Base-by-base conservation (phyloP, 2,797 vertebrate species). In the Mareca strepera region DNA sequence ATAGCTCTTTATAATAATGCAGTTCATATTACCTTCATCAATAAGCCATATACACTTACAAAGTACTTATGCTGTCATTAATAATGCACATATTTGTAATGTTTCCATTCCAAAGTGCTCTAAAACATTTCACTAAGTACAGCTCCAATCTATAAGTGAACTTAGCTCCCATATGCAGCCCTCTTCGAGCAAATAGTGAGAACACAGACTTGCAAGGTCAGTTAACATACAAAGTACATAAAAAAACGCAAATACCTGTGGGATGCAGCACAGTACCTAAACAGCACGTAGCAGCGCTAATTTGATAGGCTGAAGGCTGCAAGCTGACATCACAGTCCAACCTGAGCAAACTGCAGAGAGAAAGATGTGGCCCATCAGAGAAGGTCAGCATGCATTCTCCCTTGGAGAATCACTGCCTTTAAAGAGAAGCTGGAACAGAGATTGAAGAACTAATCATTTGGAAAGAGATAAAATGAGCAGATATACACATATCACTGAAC, bases 1-100 rank as follows among this genome's bases (percentile, higher is more conserved):
- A 90, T 31, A 86, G 78, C 31, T 85, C 59, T 79, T 78, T 83
- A 52, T 66, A 76, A 92, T 29, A 91, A 55, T 50, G 56, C 48
- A 76, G 58, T 84, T 86, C 66, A 87, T n/a, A 62, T 70, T 77
- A 25, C 43, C 55, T 75, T 67, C 63, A 88, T 86, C 94, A 92
- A 59, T 85, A 84, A 78, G 43, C 39, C 63, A 50, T 20, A 55
- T 66, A 83, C 41, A 50, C 37, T 64, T 58, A 67, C 16, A 62
- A 85, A 84, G 66, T 69, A 70, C 88, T 86, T 78, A 26, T 15
- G 31, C 52, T 93, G 58, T 52, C 72, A 92, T 90, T 90, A 92
- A 80, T 93, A 92, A 93, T 85, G 75, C 25, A 94, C n/a, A 29
- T 12, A 41, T 53, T 62, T 73, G 44, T 5, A 82, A 70, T 74